Base-by-base conservation (phyloP, 2,888 invertebrate species). In the Amblyjoppa proteus region DNA sequence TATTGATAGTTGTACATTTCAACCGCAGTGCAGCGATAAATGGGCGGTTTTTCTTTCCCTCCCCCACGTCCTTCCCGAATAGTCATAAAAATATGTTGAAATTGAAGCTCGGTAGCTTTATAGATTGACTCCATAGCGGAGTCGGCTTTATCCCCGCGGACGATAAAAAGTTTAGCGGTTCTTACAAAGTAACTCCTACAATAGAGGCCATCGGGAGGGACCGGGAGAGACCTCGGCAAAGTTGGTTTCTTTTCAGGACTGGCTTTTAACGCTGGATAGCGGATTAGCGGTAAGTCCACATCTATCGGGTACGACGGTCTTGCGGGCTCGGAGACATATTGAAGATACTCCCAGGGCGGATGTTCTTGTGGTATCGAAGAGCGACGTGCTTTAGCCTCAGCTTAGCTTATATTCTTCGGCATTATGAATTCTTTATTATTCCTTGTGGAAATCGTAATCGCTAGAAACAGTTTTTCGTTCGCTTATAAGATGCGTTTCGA, bases 151-250 rank as follows among this genome's bases (percentile, higher is more conserved):
- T 73, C 73, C 13, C n/a, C 25, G 38, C 1, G 41, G 16, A 41
- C 41, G 73, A 73, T 73, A 73, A 73, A 73, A 73, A 73, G 41
- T 73, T 73, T 41, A 73, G 41, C 28, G 73, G 38, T 73, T 58
- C 58, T 56, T 41, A 25, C n/a, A 41, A 34, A 73, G 58, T 28
- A 41, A 58, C 41, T 16, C 16, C n/a, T 56, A 73, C 73, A 73
- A 73, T 58, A 28, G 58, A 58, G 58, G 28, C 25, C 28, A 58
- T 25, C 25, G 28, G 58, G 25, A 28, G 58, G 58, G 28, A 28
- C 25, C 28, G 25, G 13, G 45, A 13, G 31, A 73, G 16, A 28
- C 56, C 58, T 28, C 41, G 28, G 25, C n/a, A 16, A 58, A 58
- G 73, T 73, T 41, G 73, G 41, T 25, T 58, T 73, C 25, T 41